phyloP scores from a whole-genome alignment of 2,797 vertebrate genomes.

The Microctenopoma stevenorrisi region DNA sequence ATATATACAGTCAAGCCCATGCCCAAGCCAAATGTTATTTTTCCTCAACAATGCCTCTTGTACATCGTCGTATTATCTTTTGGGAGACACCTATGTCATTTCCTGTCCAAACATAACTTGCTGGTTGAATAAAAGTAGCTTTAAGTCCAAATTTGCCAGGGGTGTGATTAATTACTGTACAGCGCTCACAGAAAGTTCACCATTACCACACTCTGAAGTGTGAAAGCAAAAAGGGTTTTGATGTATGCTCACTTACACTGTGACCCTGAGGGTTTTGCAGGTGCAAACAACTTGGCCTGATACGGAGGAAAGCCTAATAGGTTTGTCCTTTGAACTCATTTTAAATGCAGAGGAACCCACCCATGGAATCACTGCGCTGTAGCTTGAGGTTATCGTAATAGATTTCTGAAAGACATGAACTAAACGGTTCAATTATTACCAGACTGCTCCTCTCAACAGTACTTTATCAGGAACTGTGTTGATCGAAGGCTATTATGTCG shows the following conservation, averaged over 20 bases:
- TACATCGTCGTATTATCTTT: too few relatives aligned
- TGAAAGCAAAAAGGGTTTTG: constrained; percentile 56
- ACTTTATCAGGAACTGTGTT: constrained; percentile 38
- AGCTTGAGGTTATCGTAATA: constrained; percentile 21
- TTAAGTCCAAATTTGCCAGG: too few relatives aligned
- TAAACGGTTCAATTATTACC: constrained; percentile 44
- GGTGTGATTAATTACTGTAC: too few relatives aligned
- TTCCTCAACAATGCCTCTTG: too few relatives aligned
- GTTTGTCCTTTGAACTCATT: constrained; percentile 62
- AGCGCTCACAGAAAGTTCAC: constrained; percentile 12
- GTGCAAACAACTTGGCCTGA: constrained; percentile 58
- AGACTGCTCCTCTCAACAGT: constrained; percentile 13
- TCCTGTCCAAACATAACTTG: too few relatives aligned
- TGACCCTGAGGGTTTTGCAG: constrained; percentile 47
- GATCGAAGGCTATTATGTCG: constrained; percentile 12
- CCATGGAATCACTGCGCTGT: constrained; percentile 15
- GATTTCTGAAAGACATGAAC: constrained; percentile 24
- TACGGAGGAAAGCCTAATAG: constrained; percentile 50
- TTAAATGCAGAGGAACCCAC: constrained; percentile 20
- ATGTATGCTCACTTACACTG: constrained; percentile 41
- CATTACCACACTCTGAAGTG: constrained; percentile 38
- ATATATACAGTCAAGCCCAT: too few relatives aligned
- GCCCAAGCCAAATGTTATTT: too few relatives aligned
- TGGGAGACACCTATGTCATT: too few relatives aligned
- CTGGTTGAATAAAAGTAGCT: too few relatives aligned